Percentiles rank a stretch among this genome's conserved stretches.
Evolutionary conservation across 2,113 vertebrate species (phyloP).

Genomic region (Phocoena sinus): DNA sequence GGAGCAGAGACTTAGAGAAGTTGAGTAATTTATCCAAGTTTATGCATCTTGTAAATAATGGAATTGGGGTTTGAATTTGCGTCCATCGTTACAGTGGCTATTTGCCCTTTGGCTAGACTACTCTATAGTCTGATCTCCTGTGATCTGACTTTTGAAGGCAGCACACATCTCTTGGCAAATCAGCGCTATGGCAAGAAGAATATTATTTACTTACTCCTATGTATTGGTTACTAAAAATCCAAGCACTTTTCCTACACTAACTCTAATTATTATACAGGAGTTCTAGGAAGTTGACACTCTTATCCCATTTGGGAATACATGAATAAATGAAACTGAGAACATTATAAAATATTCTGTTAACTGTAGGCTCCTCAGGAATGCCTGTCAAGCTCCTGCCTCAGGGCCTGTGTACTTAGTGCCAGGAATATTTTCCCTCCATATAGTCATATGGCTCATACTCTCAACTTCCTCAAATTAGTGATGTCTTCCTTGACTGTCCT

Average conservation of each 20-base stretch:
- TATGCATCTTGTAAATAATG: neutral
- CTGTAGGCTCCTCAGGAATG: neutral
- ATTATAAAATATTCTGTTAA: neutral
- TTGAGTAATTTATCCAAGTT: neutral
- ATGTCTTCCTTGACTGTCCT: neutral
- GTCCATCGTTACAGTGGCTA: neutral
- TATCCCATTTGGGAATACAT: neutral
- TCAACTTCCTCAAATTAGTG: neutral
- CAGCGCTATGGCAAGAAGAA: neutral
- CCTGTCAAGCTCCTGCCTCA: neutral
- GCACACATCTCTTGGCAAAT: neutral
- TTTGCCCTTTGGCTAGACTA: neutral
- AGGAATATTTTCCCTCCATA: neutral
- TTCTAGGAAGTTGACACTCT: neutral
- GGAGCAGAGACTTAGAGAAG: neutral
- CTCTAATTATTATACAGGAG: neutral
- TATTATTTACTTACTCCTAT: neutral
- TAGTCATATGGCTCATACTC: neutral
- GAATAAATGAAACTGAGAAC: neutral
- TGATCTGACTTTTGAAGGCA: neutral
- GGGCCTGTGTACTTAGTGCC: neutral
- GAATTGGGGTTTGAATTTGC: neutral
- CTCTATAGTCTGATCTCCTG: fast-evolving
- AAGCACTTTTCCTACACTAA: neutral
- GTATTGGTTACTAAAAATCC: neutral